Percentiles rank a stretch among this genome's conserved stretches.
Conservation (phyloP, 2,888 invertebrate species). For the Agrotis segetum region DNA sequence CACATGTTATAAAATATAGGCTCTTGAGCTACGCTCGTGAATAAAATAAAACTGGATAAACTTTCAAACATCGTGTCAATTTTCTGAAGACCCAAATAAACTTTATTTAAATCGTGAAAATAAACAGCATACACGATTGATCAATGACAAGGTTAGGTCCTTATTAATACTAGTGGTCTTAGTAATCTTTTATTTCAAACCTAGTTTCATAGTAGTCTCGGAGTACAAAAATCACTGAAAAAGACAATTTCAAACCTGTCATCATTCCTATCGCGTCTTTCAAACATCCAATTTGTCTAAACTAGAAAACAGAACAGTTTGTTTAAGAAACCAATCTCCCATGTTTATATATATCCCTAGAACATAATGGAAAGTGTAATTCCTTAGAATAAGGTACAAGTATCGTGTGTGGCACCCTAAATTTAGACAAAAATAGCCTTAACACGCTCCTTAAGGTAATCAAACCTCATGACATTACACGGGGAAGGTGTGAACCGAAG, state of each 20-base stretch:
- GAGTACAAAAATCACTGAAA: neutral
- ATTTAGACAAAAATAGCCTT: conserved; percentile 78
- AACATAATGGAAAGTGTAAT: conserved; percentile 57
- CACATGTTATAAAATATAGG: conserved; percentile 63
- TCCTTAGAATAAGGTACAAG: conserved; percentile 64
- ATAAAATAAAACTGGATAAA: conserved; percentile 30
- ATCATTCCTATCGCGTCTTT: neutral
- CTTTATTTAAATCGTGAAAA: conserved; percentile 5
- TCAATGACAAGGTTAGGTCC: neutral
- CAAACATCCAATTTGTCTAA: conserved; percentile 50
- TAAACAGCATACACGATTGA: neutral
- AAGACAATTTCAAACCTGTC: conserved; percentile 29
- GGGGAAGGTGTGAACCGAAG: conserved; percentile 86
- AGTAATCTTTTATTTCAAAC: too few species aligned
- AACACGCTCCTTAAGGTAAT: conserved; percentile 80
- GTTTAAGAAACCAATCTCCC: conserved; percentile 55
- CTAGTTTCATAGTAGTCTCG: neutral
- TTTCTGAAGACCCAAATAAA: conserved; percentile 17
- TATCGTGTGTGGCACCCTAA: conserved; percentile 70
- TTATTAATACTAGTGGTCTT: neutral
- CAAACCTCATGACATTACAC: conserved; percentile 85
- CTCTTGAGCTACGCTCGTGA: conserved; percentile 38
- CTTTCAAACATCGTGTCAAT: neutral
- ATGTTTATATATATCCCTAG: conserved; percentile 57
- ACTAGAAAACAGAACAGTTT: conserved; percentile 43